Evolutionary conservation across 2,888 invertebrate genomes (phyloP).

Genomic region (Adela reaumurella): DNA sequence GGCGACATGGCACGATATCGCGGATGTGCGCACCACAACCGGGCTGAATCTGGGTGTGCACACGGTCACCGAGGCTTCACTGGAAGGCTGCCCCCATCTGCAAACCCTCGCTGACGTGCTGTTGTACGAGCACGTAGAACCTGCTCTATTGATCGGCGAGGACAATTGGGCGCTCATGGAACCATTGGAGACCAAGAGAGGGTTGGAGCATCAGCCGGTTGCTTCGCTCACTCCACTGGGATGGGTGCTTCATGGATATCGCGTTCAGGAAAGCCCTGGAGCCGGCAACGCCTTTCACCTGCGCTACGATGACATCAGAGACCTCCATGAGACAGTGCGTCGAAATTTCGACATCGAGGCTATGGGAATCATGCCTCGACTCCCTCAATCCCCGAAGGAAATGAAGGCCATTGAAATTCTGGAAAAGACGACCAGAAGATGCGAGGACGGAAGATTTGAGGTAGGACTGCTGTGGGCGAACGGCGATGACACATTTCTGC

Average conservation of each 20-base stretch:
- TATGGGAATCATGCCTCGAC: not conserved
- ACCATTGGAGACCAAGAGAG: not conserved
- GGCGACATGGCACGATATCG: not conserved
- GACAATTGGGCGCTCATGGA: constrained; percentile 8
- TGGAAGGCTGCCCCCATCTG: constrained; percentile 4
- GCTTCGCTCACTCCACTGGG: constrained; percentile 8
- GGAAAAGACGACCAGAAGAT: constrained; percentile 1
- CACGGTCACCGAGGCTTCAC: not conserved
- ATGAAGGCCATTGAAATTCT: constrained; percentile 2
- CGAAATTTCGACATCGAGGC: not conserved
- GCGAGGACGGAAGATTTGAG: constrained; percentile 7
- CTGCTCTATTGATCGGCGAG: constrained; percentile 5
- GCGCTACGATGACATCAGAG: not conserved
- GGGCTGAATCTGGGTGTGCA: constrained; percentile 2
- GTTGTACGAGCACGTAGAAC: constrained; percentile 4
- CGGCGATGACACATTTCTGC: constrained; percentile 4
- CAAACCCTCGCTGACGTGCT: constrained; percentile 1
- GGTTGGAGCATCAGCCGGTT: constrained; percentile 3
- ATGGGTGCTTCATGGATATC: constrained; percentile 4
- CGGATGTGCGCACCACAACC: constrained; percentile 1
- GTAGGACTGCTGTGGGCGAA: constrained; percentile 10
- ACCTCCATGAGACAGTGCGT: not conserved
- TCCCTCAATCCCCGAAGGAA: not conserved
- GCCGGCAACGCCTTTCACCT: not conserved
- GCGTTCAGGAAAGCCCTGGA: not conserved